Evolutionary conservation across 2,113 vertebrate genomes (phyloP).

Genomic region (Brachionichthys hirsutus): DNA sequence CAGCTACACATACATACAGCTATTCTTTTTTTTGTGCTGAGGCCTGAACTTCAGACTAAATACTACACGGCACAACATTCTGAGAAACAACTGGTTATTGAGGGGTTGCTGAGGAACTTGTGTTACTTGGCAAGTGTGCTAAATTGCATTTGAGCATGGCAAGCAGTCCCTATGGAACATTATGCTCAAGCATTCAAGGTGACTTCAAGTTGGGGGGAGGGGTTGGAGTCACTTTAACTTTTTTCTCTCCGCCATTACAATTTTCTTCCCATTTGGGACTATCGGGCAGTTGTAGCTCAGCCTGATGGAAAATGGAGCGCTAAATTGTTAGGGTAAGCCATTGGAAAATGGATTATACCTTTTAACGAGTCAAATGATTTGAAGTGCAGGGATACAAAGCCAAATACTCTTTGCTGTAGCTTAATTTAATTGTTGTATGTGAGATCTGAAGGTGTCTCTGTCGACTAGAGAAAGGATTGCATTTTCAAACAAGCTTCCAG

Average conservation of each 20-base stretch:
- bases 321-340: constrained; percentile 24
- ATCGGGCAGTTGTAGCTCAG: constrained; percentile 22
- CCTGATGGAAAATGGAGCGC: constrained; percentile 30
- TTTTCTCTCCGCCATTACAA: constrained; percentile 45
- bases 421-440: not conserved
- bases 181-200: constrained; percentile 55
- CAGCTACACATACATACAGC: too few species aligned
- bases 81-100: constrained; percentile 40
- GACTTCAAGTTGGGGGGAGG: constrained; percentile 33
- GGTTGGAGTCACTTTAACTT: constrained; percentile 33
- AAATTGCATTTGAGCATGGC: constrained; percentile 51
- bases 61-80: constrained; percentile 36
- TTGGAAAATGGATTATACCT: constrained; percentile 15
- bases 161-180: constrained; percentile 44
- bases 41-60: constrained; percentile 20
- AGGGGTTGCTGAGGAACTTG: constrained; percentile 32
- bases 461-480: not conserved
- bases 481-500: not conserved
- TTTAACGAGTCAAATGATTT: constrained; percentile 19
- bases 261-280: constrained; percentile 33
- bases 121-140: constrained; percentile 52
- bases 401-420: not conserved
- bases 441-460: not conserved
- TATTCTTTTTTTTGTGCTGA: too few species aligned
- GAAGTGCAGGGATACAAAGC: not conserved